Evolutionary conservation across 2,888 invertebrate genomes (phyloP), one percentile per base, ranked within the genome.

Genomic region (Eilema caniola): DNA sequence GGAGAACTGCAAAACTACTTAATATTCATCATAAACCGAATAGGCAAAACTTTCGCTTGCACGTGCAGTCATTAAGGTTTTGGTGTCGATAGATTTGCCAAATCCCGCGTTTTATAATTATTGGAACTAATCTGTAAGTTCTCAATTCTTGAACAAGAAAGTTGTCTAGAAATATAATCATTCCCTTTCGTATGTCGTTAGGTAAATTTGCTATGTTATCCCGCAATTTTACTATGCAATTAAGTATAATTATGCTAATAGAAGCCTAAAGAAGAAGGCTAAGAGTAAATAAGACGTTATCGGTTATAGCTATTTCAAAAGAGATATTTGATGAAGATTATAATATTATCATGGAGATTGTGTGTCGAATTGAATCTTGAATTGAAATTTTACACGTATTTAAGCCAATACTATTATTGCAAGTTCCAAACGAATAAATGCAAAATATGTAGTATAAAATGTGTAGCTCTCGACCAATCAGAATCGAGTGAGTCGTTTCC

Each of bases 1-100:
- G 74, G 53, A 74, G 70, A 77, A 74, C 77, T 73, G 70, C 71
- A 77, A 76, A 76, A 79, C 65, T 72, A 70, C 71, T 76, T 72
- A 71, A 75, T 71, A 60, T 74, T 77, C 62, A 66, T 77, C 70
- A 59, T 71, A 62, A 64, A 66, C 53, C 31, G 61, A 75, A 75
- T 37, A 31, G 25, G 37, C 41, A 33, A 63, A 10, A 70, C 77
- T 77, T 79, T 80, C 79, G 57, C 57, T 77, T 33, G 70, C 77
- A 73, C 67, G 25, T 70, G 67, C 60, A 68, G 67, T 72, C 68
- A 81, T 81, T 76, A 81, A 57, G 67, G 67, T 33, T 69, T 72
- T 60, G 70, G 41, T 63, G 73, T 76, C 76, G 72, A 33, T 25
- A 64, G 37, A 75, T 70, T 67, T 64, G 66, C 60, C 71, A 62